Conservation (phyloP, 2,797 vertebrate species). For the Crax fasciolata region DNA sequence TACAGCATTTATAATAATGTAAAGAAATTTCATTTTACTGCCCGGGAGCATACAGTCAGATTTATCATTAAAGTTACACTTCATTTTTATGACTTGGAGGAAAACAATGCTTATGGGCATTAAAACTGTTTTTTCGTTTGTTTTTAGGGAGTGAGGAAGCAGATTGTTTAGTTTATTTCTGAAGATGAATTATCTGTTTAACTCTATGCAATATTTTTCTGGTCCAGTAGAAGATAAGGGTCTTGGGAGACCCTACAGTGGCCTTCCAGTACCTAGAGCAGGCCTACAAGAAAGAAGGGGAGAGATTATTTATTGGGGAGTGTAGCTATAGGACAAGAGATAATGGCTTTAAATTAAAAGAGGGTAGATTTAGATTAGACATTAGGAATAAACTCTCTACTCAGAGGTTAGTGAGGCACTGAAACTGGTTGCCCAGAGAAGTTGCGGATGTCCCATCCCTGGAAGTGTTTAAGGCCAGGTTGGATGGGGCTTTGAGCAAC, state of each 20-base stretch:
- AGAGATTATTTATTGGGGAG: neutral
- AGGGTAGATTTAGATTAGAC: neutral
- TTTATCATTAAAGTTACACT: slow-evolving; percentile 19
- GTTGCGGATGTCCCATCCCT: neutral
- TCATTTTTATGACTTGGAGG: neutral
- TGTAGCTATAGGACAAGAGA: neutral
- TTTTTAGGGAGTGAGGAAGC: fast-evolving
- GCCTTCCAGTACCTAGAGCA: too few relatives aligned
- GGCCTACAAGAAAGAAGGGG: neutral
- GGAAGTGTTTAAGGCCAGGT: neutral
- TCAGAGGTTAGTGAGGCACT: neutral
- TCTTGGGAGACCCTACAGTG: neutral
- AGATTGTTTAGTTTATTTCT: neutral
- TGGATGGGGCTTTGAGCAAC: neutral
- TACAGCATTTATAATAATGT: neutral
- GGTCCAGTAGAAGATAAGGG: neutral
- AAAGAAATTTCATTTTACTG: neutral
- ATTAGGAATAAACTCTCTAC: neutral
- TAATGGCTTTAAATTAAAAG: neutral
- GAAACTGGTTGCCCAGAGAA: neutral
- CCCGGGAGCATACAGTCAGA: neutral
- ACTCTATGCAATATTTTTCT: neutral
- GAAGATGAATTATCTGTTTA: neutral
- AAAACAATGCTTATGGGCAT: neutral
- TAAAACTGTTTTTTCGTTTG: neutral